These are phyloP conservation scores for Leuciscus idus DNA, from an alignment of 2,113 vertebrate species.

Conservation along the genomic window DNA sequence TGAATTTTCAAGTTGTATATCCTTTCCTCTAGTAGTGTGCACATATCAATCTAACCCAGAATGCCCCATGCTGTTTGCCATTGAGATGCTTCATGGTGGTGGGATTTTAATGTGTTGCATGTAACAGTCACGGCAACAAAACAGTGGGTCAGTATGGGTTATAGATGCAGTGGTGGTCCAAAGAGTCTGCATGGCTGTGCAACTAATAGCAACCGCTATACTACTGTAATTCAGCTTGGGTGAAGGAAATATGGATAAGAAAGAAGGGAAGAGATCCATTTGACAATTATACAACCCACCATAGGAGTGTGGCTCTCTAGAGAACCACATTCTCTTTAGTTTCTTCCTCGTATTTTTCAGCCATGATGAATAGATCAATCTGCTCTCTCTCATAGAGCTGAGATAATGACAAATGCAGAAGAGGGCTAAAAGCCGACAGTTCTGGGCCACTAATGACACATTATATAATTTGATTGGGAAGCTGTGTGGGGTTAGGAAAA, in stretches of 20 bases:
- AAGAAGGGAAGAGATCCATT: constrained; percentile 15
- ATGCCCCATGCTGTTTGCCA: background rate
- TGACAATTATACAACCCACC: constrained; percentile 13
- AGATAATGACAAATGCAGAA: constrained; percentile 63
- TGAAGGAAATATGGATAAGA: constrained; percentile 10
- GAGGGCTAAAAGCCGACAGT: constrained; percentile 61
- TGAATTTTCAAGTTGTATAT: constrained; percentile 22
- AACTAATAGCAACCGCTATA: background rate
- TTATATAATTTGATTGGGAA: constrained; percentile 51
- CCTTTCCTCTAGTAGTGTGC: background rate
- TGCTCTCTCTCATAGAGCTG: constrained; percentile 57
- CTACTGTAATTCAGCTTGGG: background rate
- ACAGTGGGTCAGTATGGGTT: background rate
- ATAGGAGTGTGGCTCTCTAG: background rate
- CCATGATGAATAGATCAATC: constrained; percentile 62
- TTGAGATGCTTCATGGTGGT: background rate
- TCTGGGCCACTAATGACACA: constrained; percentile 63
- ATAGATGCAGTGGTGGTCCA: background rate
- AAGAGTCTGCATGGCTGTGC: background rate
- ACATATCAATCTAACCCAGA: background rate
- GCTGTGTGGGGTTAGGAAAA: constrained; percentile 35
- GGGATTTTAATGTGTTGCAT: constrained; percentile 26
- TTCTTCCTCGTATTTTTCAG: constrained; percentile 54
- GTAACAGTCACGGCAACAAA: background rate
- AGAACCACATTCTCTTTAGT: constrained; percentile 6